Evolutionary conservation across 2,888 invertebrate species (phyloP), one percentile per base, ranked within the genome.

Genomic region (Caenorhabditis wallacei): DNA sequence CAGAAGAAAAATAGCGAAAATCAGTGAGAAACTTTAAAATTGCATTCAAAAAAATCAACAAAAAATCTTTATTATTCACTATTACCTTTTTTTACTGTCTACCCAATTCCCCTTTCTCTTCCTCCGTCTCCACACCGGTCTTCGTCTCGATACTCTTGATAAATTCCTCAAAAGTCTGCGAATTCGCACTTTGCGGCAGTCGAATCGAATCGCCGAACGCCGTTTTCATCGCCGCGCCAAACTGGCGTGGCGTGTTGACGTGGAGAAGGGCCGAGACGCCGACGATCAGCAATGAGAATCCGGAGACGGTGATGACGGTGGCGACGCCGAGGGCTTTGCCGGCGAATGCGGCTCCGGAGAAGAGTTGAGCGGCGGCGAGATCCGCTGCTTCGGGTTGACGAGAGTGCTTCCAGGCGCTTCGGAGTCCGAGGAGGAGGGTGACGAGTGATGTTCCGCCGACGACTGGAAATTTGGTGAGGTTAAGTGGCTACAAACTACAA

Each of bases 301-400:
- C 90, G 63, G 89, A 90, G 18, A 89, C 86, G 68, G 91, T 89
- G 66, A 91, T 80, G 8, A 91, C 72, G 7, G 91, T 90, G 10
- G 91, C 90, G 40, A 91, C 86, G 35, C 85, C 88, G 30, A 91
- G 82, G 1, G 91, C 90, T 56, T 85, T 86, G 26, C 87, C 80
- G 5, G 91, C 91, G 69, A 91, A 89, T 30, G 89, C 90, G 40
- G 89, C 90, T 20, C 91, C 91, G 20, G 89, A 87, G 63, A 71
- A 35, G 13, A 85, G 71, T 64, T 85, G 63, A 51, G 86, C 78
- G 30, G 71, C 69, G 51, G 82, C 85, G 11, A 88, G 79, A 54
- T 88, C 87, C 37, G 85, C 86, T 18, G 85, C 87, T 75, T 88
- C 88, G 16, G 86, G 85, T 20, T 86, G 86, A 7, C 85, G 66